A percentile compares a stretch with the other conserved stretches of the same genome.
These are phyloP conservation scores for Motacilla alba DNA, from an alignment of 2,113 vertebrate species.

Conservation along the genomic window DNA sequence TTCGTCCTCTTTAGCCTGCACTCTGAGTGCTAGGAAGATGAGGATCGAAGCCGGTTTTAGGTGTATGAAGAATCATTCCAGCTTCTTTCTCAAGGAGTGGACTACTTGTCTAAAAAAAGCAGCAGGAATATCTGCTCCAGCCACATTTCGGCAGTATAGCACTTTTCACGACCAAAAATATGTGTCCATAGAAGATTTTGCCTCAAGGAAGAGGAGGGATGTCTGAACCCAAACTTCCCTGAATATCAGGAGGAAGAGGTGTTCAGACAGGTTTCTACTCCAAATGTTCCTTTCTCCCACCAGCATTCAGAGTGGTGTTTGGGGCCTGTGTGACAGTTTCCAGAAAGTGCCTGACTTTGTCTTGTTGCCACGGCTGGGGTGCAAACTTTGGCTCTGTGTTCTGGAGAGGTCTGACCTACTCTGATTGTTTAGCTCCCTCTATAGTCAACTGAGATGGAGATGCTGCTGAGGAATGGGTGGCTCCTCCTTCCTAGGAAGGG, in stretches of 20 bases:
- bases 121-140: not conserved
- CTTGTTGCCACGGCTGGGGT: rapidly evolving
- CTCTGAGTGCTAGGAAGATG: not conserved
- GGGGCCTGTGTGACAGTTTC: not conserved
- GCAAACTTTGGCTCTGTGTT: not conserved
- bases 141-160: not conserved
- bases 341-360: not conserved
- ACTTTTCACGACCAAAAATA: not conserved
- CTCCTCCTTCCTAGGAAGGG: not conserved
- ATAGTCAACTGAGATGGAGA: not conserved
- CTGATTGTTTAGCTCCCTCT: not conserved
- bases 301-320: not conserved
- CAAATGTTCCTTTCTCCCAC: rapidly evolving
- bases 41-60: not conserved
- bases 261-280: not conserved
- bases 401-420: not conserved
- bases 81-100: not conserved
- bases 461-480: not conserved
- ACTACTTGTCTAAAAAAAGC: not conserved
- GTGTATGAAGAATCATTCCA: not conserved
- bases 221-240: not conserved
- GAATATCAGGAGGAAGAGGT: not conserved
- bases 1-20: not conserved
- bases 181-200: not conserved
- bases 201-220: not conserved